Percentiles rank a stretch among this genome's conserved stretches.
phyloP scores from a whole-genome alignment of 2,797 vertebrate species.

The Australoheros facetus region DNA sequence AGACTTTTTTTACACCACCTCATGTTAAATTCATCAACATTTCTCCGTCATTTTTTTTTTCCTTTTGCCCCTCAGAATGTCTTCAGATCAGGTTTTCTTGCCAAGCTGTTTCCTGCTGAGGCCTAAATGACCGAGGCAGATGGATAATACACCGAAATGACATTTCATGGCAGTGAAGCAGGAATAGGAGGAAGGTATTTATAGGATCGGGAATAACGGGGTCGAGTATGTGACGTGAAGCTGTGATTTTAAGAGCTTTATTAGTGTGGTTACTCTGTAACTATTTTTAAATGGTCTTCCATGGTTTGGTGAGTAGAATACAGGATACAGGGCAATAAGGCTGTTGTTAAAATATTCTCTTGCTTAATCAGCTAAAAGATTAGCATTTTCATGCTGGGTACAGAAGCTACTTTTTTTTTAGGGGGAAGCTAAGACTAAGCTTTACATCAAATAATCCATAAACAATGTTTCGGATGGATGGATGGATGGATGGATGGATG shows the following conservation, averaged over 20 bases:
- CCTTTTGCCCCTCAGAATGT: conserved; percentile 55
- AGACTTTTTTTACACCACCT: conserved; percentile 59
- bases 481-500: no score
- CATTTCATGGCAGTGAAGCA: conserved; percentile 21
- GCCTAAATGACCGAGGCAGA: conserved; percentile 72
- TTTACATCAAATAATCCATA: no score
- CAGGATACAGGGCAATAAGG: not conserved
- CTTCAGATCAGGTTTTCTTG: conserved; percentile 66
- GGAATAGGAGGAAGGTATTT: conserved; percentile 27
- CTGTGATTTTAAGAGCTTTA: conserved; percentile 6
- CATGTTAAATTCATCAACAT: conserved; percentile 83
- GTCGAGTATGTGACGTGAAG: conserved; percentile 47
- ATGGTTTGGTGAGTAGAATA: not conserved
- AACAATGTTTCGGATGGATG: no score
- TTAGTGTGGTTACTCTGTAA: not conserved
- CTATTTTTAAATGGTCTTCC: not conserved
- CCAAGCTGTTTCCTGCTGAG: conserved; percentile 71
- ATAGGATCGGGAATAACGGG: conserved; percentile 43
- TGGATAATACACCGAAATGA: conserved; percentile 56
- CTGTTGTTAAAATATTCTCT: not conserved
- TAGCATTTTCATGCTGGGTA: no score
- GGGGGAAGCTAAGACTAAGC: no score
- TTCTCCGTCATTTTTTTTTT: conserved; percentile 57
- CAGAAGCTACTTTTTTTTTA: no score
- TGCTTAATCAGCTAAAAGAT: no score